Conservation (phyloP, 2,888 invertebrate species). For the Noctua janthe region DNA sequence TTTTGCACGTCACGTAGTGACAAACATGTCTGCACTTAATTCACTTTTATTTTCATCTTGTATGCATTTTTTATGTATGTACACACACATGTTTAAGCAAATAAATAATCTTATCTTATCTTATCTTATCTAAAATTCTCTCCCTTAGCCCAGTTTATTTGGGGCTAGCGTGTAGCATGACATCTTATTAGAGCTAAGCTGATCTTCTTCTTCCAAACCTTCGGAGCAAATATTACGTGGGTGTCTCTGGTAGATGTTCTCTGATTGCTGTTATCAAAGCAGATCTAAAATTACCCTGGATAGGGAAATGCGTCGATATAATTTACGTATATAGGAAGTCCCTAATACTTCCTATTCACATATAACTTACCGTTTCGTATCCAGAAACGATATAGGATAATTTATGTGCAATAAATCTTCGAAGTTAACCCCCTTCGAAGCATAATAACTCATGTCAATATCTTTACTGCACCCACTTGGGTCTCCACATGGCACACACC, state of each 20-base stretch:
- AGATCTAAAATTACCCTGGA: constrained; percentile 21
- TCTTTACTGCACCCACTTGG: constrained; percentile 18
- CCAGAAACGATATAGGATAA: constrained; percentile 52
- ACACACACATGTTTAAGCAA: no score
- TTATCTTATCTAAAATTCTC: no score
- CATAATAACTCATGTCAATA: constrained; percentile 46
- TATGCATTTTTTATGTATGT: no score
- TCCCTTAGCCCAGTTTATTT: background rate
- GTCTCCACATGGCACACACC: background rate
- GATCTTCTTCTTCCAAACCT: background rate
- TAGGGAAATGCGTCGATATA: constrained; percentile 26
- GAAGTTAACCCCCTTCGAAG: constrained; percentile 33
- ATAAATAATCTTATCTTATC: no score
- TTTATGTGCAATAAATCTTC: constrained; percentile 55
- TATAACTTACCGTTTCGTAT: constrained; percentile 44
- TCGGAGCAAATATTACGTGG: background rate
- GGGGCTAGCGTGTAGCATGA: no score
- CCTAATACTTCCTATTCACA: constrained; percentile 33
- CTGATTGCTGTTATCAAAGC: constrained; percentile 2
- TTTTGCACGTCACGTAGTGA: no score
- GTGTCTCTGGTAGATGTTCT: background rate
- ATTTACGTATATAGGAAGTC: constrained; percentile 20
- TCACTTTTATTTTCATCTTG: no score
- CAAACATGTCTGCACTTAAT: no score
- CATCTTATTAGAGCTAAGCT: no score